phyloP scores from a whole-genome alignment of 2,113 vertebrate genomes.

The Rhinoderma darwinii region DNA sequence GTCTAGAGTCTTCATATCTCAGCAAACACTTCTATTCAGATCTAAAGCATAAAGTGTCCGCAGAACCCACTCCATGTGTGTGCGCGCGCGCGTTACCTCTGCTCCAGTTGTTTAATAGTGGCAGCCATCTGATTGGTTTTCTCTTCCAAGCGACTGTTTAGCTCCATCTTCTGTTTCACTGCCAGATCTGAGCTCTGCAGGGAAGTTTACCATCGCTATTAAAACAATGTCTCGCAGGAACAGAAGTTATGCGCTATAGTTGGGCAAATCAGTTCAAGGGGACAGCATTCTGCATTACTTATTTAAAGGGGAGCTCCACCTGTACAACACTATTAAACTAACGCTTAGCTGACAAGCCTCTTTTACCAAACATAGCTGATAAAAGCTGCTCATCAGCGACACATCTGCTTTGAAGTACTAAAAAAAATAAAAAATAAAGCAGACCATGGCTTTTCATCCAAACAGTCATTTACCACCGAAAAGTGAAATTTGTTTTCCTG shows the following conservation, averaged over 20 bases:
- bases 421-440: too few species aligned
- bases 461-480: too few species aligned
- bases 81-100: constrained; percentile 81
- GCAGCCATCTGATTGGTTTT: constrained; percentile 96
- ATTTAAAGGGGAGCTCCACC: too few species aligned
- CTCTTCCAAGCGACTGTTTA: constrained; percentile 91
- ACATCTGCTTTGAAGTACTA: too few species aligned
- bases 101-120: constrained; percentile 93
- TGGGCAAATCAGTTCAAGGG: background rate
- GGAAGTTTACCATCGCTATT: background rate
- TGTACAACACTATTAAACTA: too few species aligned
- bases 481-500: too few species aligned
- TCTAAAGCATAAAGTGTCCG: background rate
- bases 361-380: too few species aligned
- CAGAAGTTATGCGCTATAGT: background rate
- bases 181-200: constrained; percentile 84
- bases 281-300: too few species aligned
- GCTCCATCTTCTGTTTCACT: constrained; percentile 92
- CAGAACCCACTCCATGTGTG: background rate
- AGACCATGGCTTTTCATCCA: too few species aligned
- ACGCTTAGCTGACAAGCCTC: too few species aligned
- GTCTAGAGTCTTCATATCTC: background rate
- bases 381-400: too few species aligned
- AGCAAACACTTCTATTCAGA: background rate
- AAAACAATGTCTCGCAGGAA: background rate